phyloP scores from a whole-genome alignment of 1,140 invertebrate genomes.

The Asbolus verrucosus region DNA sequence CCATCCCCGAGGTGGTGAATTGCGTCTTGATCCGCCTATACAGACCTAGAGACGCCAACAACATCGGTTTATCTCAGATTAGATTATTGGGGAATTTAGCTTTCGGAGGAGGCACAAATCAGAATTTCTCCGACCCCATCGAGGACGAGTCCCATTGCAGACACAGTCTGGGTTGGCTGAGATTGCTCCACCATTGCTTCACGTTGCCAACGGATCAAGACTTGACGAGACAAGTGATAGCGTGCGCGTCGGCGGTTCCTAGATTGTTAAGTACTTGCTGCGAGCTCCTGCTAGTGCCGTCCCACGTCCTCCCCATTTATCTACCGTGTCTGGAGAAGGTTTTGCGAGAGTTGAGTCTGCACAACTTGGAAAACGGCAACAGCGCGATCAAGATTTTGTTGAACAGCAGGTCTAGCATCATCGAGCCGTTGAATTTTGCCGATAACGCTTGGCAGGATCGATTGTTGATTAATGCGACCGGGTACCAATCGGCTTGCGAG shows the following conservation, averaged over 20 bases:
- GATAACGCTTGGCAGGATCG: constrained; percentile 56
- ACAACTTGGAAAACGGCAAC: constrained; percentile 71
- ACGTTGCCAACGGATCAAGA: constrained; percentile 67
- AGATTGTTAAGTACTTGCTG: constrained; percentile 80
- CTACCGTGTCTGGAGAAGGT: constrained; percentile 75
- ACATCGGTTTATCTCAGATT: constrained; percentile 89
- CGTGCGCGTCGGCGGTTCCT: constrained; percentile 73
- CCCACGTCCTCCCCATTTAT: constrained; percentile 71
- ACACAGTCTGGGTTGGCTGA: constrained; percentile 70
- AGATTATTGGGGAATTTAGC: constrained; percentile 85
- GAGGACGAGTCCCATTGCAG: constrained; percentile 62
- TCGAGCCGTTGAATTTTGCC: constrained; percentile 56
- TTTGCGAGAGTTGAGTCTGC: constrained; percentile 72
- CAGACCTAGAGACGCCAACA: constrained; percentile 87
- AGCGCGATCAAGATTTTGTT: constrained; percentile 72
- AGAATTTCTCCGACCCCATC: constrained; percentile 58
- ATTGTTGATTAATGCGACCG: constrained; percentile 60
- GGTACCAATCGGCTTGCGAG: constrained; percentile 80
- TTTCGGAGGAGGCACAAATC: constrained; percentile 71
- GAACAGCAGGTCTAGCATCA: constrained; percentile 66
- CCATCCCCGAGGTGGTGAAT: constrained; percentile 83
- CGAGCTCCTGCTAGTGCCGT: constrained; percentile 78
- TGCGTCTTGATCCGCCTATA: constrained; percentile 77
- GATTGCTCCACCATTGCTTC: constrained; percentile 77
- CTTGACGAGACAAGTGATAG: constrained; percentile 66